Conservation (phyloP, 2,113 vertebrate species). For the Salvelinus fontinalis region DNA sequence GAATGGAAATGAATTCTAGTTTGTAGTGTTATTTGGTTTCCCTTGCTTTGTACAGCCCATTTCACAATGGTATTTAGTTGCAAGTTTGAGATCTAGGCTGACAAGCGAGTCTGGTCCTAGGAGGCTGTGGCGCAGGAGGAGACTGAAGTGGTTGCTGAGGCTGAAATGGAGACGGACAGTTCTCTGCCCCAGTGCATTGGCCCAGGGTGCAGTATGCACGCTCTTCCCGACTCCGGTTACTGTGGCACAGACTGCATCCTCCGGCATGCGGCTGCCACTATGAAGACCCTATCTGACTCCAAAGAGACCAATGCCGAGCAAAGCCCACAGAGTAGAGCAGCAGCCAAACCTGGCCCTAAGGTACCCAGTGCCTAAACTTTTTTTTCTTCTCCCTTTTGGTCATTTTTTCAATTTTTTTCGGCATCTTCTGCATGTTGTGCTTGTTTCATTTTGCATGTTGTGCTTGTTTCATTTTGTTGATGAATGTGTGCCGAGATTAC, state of each 20-base stretch:
- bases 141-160: slow-evolving; percentile 2
- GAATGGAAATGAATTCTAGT: neutral
- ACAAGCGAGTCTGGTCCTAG: slow-evolving; percentile 63
- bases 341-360: slow-evolving; percentile 70
- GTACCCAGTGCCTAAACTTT: slow-evolving; percentile 61
- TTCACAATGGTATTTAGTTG: neutral
- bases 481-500: neutral
- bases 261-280: slow-evolving; percentile 87
- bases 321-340: slow-evolving; percentile 70
- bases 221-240: slow-evolving; percentile 90
- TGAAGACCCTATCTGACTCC: slow-evolving; percentile 83
- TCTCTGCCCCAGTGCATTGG: slow-evolving; percentile 84
- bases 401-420: neutral
- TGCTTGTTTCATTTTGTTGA: neutral
- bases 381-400: neutral
- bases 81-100: slow-evolving; percentile 21
- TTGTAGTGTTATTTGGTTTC: neutral
- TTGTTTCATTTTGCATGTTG: neutral
- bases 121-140: slow-evolving; percentile 43
- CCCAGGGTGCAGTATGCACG: slow-evolving; percentile 81
- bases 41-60: neutral
- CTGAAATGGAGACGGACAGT: slow-evolving; percentile 60
- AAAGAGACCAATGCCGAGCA: slow-evolving; percentile 76
- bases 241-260: slow-evolving; percentile 94
- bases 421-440: neutral